phyloP scores from a whole-genome alignment of 2,113 vertebrate genomes.

The Nesoenas mayeri region DNA sequence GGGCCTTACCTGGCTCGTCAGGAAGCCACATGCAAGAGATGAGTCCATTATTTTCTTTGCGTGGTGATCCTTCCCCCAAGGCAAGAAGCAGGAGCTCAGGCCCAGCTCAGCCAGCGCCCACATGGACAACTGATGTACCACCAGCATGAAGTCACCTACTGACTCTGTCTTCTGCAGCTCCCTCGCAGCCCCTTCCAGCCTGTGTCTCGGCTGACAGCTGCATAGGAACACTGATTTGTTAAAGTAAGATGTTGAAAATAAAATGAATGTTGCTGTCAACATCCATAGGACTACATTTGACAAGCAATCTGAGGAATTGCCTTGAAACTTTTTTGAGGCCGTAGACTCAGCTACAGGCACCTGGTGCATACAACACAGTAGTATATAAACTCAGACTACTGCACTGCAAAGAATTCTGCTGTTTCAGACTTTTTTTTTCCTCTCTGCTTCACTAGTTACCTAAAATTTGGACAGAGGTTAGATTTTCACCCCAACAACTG shows the following conservation, averaged over 20 bases:
- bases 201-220: background rate
- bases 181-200: background rate
- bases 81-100: background rate
- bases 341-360: background rate
- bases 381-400: background rate
- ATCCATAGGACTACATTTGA: background rate
- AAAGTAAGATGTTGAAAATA: background rate
- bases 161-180: background rate
- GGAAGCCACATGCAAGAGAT: background rate
- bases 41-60: background rate
- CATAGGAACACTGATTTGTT: background rate
- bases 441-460: background rate
- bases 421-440: background rate
- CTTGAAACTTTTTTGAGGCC: background rate
- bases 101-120: accelerated
- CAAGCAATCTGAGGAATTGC: background rate
- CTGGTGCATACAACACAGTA: background rate
- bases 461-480: background rate
- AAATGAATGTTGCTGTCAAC: background rate
- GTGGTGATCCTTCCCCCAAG: background rate
- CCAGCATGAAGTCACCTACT: background rate
- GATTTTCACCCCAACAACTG: background rate
- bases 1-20: background rate
- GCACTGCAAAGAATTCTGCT: background rate
- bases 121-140: background rate